These are phyloP conservation scores for Saccostrea echinata DNA, from an alignment of 1,140 invertebrate species.

Conservation along the genomic window DNA sequence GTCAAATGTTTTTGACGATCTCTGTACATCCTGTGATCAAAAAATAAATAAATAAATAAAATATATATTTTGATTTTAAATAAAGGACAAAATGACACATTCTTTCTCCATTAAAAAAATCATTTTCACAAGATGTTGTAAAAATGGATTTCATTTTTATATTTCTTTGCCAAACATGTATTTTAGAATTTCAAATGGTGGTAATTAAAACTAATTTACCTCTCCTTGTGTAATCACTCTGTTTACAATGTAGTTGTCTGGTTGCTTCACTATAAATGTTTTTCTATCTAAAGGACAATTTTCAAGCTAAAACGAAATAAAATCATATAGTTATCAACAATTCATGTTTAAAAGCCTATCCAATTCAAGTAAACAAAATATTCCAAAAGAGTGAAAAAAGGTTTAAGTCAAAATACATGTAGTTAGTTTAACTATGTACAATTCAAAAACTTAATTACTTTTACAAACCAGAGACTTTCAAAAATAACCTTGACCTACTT, in stretches of 20 bases:
- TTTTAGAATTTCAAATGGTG: no score
- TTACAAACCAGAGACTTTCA: neutral
- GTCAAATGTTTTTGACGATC: constrained; percentile 70
- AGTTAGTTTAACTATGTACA: neutral
- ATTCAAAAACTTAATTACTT: neutral
- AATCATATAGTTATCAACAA: constrained; percentile 27
- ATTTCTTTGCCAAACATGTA: no score
- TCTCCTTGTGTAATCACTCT: constrained; percentile 78
- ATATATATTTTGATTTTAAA: no score
- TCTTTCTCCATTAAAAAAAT: no score
- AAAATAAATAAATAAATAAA: constrained; percentile 35
- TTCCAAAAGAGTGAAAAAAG: neutral
- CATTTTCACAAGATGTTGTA: no score
- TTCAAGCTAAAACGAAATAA: constrained; percentile 73
- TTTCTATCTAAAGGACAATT: constrained; percentile 78
- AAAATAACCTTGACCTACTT: neutral
- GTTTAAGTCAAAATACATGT: neutral
- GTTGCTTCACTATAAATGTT: constrained; percentile 74
- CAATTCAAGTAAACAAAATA: neutral
- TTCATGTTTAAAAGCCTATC: neutral
- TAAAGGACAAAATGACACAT: no score
- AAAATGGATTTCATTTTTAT: no score
- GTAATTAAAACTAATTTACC: constrained; percentile 60
- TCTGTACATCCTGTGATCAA: constrained; percentile 73
- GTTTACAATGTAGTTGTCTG: constrained; percentile 72